Evolutionary conservation across 2,113 vertebrate species (phyloP).

Genomic region (Puma concolor): DNA sequence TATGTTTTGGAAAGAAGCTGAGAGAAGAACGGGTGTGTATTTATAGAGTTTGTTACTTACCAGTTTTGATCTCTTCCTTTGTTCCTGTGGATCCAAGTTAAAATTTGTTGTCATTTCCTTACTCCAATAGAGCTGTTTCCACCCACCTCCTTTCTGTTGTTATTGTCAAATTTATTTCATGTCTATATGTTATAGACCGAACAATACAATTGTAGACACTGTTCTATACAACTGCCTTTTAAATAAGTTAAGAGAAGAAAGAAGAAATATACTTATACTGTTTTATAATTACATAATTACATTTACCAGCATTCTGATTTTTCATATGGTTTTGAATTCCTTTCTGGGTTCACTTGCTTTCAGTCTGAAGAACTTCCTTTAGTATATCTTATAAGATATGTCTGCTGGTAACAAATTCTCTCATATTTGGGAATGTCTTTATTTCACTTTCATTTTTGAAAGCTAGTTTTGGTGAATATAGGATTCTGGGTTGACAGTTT

Average conservation of each 20-base stretch:
- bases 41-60: background rate
- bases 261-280: background rate
- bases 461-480: background rate
- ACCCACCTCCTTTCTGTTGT: background rate
- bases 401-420: background rate
- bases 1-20: background rate
- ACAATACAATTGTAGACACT: background rate
- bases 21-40: background rate
- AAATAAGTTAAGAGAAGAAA: background rate
- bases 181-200: background rate
- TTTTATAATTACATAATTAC: background rate
- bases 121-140: background rate
- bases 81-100: background rate
- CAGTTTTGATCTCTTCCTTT: background rate
- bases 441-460: conserved; percentile 2
- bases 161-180: background rate
- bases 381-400: background rate
- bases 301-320: background rate
- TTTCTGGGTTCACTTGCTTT: background rate
- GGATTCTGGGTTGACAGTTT: background rate
- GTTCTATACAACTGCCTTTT: background rate
- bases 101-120: background rate
- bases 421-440: background rate
- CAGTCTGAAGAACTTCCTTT: background rate
- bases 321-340: background rate